Base-by-base conservation (phyloP, 2,113 vertebrate species). In the Rhipidura dahli region DNA sequence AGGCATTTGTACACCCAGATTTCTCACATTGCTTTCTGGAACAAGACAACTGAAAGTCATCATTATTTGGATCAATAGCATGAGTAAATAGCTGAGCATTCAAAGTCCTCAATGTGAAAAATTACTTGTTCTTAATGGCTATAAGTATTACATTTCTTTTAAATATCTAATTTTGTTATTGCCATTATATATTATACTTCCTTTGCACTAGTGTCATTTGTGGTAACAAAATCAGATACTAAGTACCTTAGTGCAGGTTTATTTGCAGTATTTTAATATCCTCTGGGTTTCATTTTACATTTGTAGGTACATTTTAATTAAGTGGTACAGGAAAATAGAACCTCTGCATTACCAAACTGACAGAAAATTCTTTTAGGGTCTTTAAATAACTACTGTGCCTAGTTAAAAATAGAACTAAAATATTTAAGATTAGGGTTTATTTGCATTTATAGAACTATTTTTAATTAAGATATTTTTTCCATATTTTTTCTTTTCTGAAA, bases 201-300 rank as follows among this genome's bases (percentile, higher is more conserved):
- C 45, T 87, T 78, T 71, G 22, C 24, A n/a, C 9, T 39, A 13
- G 17, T 56, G 37, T 70, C 3, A 24, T 65, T 24, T 15, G 7
- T 54, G 42, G 26, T 57, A 87, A 70, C 39, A 91, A 80, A 84
- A 77, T 71, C 51, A 78, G 24, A 44, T n/a, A 15, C 27, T 23
- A 69, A 81, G 28, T 81, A 77, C 28, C 73, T 77, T 72, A 72
- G 9, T 37, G 19, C 4, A 49, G 22, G 4, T 83, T 72, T 91
- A 69, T 80, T 89, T 94, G 31, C 37, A 64, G 11, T 69, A 68
- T 69, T 91, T 72, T 69, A 80, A 64, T 76, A 77, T 50, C 19
- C 5, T 39, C 59, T 30, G 15, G 17, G 23, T 64, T 89, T 89
- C 6, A 47, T 72, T 95, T 92, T 84, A 65, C 50, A 69, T 40